A percentile compares a stretch with the other conserved stretches of the same genome.
Evolutionary conservation across 2,113 vertebrate genomes (phyloP).

Genomic region (Onychostruthus taczanowskii): DNA sequence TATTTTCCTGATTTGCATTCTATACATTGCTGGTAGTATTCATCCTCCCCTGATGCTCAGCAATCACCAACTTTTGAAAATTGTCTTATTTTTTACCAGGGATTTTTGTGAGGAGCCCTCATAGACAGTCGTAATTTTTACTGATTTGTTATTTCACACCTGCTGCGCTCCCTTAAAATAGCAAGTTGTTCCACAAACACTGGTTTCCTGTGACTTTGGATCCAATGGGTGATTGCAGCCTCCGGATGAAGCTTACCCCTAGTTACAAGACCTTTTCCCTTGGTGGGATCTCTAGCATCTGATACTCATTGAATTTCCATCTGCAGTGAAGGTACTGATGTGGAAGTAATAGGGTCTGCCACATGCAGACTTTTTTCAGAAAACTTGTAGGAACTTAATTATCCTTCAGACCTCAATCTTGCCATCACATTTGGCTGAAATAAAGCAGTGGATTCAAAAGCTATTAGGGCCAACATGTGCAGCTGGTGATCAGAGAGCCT

Average conservation of each 20-base stretch:
- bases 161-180: background rate
- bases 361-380: background rate
- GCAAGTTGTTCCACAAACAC: background rate
- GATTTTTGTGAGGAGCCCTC: background rate
- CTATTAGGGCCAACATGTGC: conserved; percentile 24
- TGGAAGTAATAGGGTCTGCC: background rate
- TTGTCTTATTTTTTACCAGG: background rate
- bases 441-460: conserved; percentile 5
- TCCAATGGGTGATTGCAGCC: background rate
- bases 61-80: background rate
- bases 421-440: background rate
- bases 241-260: background rate
- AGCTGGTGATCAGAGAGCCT: conserved; percentile 22
- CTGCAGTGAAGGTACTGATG: background rate
- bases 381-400: background rate
- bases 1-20: background rate
- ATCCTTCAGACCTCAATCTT: background rate
- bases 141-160: background rate
- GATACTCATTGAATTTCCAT: background rate
- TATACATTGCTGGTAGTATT: background rate
- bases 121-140: background rate
- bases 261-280: background rate
- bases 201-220: background rate
- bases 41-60: background rate
- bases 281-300: background rate